Conservation (phyloP, 2,113 vertebrate species). For the Zapus hudsonius region DNA sequence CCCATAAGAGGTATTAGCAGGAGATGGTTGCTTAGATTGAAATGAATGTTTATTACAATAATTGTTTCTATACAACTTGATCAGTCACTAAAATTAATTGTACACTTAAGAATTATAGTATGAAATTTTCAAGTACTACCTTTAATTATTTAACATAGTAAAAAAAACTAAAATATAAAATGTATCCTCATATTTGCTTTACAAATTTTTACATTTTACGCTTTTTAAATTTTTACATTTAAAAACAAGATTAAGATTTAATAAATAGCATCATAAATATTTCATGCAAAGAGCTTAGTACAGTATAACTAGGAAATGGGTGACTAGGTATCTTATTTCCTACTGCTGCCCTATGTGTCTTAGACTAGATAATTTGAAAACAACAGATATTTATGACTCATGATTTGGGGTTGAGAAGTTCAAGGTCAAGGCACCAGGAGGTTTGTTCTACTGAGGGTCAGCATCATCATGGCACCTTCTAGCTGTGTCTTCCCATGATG, state of each 20-base stretch:
- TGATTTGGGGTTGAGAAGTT: accelerated
- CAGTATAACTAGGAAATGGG: not conserved
- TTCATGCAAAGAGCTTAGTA: no score
- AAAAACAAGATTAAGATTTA: not conserved
- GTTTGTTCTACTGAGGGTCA: accelerated
- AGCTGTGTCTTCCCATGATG: not conserved
- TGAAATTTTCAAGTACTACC: not conserved
- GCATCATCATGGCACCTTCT: not conserved
- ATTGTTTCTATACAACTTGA: not conserved
- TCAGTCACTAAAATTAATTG: not conserved
- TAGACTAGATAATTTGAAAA: not conserved
- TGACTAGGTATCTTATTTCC: not conserved
- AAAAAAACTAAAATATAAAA: not conserved
- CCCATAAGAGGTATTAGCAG: no score
- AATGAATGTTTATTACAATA: not conserved
- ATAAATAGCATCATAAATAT: not conserved
- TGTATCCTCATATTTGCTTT: not conserved
- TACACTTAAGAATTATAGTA: not conserved
- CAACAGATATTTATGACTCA: not conserved
- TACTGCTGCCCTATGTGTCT: not conserved
- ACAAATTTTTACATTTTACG: no score
- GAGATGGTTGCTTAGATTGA: not conserved
- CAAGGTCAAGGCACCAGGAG: accelerated
- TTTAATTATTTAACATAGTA: not conserved
- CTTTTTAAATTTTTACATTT: not conserved